A percentile compares a stretch with the other conserved stretches of the same genome.
Conservation (phyloP, 1,140 invertebrate genomes). For the Camponotus floridanus region DNA sequence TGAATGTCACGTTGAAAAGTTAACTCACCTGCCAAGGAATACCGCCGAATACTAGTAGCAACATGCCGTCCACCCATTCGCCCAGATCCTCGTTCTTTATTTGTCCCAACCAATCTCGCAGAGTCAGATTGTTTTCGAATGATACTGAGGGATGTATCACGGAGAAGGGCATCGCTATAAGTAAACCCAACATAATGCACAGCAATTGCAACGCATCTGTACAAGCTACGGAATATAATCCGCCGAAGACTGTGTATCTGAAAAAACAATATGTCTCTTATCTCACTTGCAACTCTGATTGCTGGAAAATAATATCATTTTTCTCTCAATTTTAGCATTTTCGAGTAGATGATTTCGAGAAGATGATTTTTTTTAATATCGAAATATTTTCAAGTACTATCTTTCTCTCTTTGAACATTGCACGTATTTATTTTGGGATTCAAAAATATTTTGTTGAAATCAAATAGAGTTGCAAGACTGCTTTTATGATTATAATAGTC, state of each 20-base stretch:
- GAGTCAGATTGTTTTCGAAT: slow-evolving; percentile 83
- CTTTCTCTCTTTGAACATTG: no score
- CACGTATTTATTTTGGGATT: no score
- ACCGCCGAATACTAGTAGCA: slow-evolving; percentile 93
- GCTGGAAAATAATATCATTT: no score
- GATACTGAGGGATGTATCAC: slow-evolving; percentile 88
- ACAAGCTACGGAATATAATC: slow-evolving; percentile 93
- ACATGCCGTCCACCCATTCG: slow-evolving; percentile 90
- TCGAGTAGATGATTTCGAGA: no score
- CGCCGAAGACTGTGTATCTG: slow-evolving; percentile 92
- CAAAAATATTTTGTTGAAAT: no score
- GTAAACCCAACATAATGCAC: slow-evolving; percentile 92
- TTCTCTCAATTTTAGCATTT: no score
- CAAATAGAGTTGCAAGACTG: no score
- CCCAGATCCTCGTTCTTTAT: slow-evolving; percentile 88
- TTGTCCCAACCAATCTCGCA: slow-evolving; percentile 89
- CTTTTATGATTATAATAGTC: no score
- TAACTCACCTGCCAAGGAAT: slow-evolving; percentile 93
- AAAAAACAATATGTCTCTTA: background rate
- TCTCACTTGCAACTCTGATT: background rate
- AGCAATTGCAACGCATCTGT: slow-evolving; percentile 94
- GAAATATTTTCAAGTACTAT: no score
- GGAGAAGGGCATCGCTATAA: slow-evolving; percentile 88
- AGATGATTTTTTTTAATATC: no score
- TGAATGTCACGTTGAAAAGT: background rate